Percentiles rank a stretch among this genome's conserved stretches.
phyloP scores from a whole-genome alignment of 2,888 invertebrate species.

The Platycheirus rosarum region DNA sequence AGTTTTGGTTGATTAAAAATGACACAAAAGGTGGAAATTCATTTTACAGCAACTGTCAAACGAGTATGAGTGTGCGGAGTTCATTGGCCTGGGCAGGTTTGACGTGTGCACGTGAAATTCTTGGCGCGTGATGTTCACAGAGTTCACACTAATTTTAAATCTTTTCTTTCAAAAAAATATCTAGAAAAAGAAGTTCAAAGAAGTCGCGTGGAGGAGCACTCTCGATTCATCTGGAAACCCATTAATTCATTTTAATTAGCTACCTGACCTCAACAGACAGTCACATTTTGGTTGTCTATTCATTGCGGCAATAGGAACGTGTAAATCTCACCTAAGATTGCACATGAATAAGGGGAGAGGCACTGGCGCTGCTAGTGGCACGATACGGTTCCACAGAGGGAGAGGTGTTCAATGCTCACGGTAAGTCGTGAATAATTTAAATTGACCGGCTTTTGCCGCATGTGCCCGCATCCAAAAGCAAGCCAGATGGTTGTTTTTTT shows the following conservation, averaged over 20 bases:
- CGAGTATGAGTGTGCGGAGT: conserved; percentile 19
- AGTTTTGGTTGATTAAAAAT: conserved; percentile 50
- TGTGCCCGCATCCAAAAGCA: neutral
- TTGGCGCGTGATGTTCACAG: no score
- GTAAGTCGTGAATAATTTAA: conserved; percentile 66
- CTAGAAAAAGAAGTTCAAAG: conserved; percentile 7
- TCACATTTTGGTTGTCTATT: conserved; percentile 33
- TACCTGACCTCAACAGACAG: conserved; percentile 59
- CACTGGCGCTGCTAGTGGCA: neutral
- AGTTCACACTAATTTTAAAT: no score
- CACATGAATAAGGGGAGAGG: conserved; percentile 17
- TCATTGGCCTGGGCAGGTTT: conserved; percentile 35
- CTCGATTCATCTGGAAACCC: conserved; percentile 18
- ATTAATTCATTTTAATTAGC: conserved; percentile 64
- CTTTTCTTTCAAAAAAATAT: conserved; percentile 39
- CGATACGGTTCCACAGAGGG: neutral
- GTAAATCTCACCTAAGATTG: conserved; percentile 62
- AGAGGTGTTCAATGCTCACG: conserved; percentile 6
- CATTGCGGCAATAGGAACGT: conserved; percentile 53
- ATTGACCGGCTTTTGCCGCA: conserved; percentile 27
- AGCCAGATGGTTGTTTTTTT: conserved; percentile 23
- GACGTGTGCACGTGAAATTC: conserved; percentile 32
- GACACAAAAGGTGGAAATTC: conserved; percentile 31
- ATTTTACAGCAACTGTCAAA: conserved; percentile 7
- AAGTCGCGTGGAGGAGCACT: conserved; percentile 10